Percentiles rank a stretch among this genome's conserved stretches.
These are phyloP conservation scores for Odontomachus brunneus DNA, from an alignment of 1,140 invertebrate genomes.

Conservation along the genomic window DNA sequence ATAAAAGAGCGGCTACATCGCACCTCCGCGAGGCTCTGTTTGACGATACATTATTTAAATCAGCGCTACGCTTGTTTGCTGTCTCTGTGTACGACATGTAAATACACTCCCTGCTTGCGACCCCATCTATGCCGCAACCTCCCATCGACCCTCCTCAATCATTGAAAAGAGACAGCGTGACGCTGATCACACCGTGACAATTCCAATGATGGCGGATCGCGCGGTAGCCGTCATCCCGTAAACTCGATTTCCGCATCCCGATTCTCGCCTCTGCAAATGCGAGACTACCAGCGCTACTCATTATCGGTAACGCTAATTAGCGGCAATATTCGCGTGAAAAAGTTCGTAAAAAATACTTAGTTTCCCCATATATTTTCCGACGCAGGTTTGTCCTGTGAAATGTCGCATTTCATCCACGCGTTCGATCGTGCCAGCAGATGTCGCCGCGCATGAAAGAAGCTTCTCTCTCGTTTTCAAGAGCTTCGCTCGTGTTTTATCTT, in stretches of 20 bases:
- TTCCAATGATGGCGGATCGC: constrained; percentile 53
- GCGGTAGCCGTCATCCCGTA: constrained; percentile 50
- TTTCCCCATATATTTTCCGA: not conserved
- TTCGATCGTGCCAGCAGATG: not conserved
- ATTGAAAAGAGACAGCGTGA: constrained; percentile 52
- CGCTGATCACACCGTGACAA: constrained; percentile 43
- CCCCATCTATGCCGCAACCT: constrained; percentile 6
- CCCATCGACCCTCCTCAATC: constrained; percentile 30
- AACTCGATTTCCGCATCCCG: constrained; percentile 62
- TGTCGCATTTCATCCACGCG: not conserved
- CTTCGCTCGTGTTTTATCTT: constrained; percentile 57
- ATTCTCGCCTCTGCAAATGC: constrained; percentile 36
- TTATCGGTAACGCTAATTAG: not conserved
- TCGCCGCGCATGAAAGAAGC: not conserved
- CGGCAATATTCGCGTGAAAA: not conserved
- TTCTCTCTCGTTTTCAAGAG: no score
- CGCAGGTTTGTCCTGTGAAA: no score
- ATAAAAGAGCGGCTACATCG: constrained; percentile 62
- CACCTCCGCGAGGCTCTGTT: constrained; percentile 67
- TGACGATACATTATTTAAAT: constrained; percentile 79
- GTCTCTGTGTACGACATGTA: constrained; percentile 74
- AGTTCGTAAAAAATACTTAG: not conserved
- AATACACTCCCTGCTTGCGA: constrained; percentile 68
- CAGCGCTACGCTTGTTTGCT: constrained; percentile 73
- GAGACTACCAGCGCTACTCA: not conserved